These are phyloP conservation scores for Turnix velox DNA, from an alignment of 2,113 vertebrate genomes.

Conservation along the genomic window DNA sequence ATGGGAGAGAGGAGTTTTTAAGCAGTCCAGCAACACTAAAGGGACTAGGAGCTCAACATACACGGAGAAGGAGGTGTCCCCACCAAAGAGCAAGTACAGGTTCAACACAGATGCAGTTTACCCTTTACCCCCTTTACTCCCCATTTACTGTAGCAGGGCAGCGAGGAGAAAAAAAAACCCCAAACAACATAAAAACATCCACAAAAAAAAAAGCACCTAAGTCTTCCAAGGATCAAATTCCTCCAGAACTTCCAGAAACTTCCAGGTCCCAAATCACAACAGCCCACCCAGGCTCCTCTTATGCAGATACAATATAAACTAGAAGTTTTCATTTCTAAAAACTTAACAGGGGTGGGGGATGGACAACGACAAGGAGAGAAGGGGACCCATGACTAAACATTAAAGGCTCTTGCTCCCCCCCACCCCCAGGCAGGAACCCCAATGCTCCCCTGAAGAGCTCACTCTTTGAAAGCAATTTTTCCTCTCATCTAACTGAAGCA, in stretches of 20 bases:
- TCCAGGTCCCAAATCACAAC: background rate
- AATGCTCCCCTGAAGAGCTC: background rate
- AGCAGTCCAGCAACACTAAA: background rate
- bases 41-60: background rate
- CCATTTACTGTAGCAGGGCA: background rate
- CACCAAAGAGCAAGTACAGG: no score
- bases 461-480: background rate
- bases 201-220: background rate
- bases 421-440: no score
- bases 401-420: background rate
- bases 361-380: no score
- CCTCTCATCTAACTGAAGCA: background rate
- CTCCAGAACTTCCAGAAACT: background rate
- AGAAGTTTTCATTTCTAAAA: background rate
- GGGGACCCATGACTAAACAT: background rate
- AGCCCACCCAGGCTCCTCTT: background rate
- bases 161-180: background rate
- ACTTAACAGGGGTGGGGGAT: background rate
- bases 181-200: no score
- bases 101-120: no score
- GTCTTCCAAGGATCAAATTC: background rate
- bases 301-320: accelerated
- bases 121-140: background rate
- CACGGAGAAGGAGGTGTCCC: accelerated
- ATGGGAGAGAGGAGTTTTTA: background rate